These are phyloP conservation scores for Bursaphelenchus okinawaensis DNA, from an alignment of 2,888 invertebrate genomes.

Conservation along the genomic window DNA sequence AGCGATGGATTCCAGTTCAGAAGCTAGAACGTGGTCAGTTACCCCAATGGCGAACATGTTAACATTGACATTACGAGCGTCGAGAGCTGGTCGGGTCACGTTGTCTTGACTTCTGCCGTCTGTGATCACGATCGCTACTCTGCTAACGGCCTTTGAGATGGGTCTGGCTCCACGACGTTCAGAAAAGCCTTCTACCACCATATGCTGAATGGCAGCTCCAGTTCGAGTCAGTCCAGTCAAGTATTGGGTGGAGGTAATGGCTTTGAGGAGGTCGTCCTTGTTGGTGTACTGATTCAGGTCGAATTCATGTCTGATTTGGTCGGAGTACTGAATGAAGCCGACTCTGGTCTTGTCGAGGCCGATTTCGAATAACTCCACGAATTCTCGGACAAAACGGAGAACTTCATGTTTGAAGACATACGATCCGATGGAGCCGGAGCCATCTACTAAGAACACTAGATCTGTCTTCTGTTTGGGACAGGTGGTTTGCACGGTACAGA, in stretches of 20 bases:
- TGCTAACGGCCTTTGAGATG: conserved; percentile 42
- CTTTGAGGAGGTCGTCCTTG: conserved; percentile 36
- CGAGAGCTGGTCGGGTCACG: conserved; percentile 57
- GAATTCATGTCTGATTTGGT: conserved; percentile 57
- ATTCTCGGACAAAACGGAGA: conserved; percentile 55
- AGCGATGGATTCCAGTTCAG: conserved; percentile 55
- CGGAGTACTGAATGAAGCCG: conserved; percentile 57
- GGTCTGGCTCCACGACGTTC: conserved; percentile 55
- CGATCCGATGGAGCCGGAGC: conserved; percentile 57
- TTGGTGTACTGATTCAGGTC: conserved; percentile 47
- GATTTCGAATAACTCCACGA: conserved; percentile 57
- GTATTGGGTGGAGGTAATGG: conserved; percentile 45
- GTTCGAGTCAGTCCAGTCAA: conserved; percentile 56
- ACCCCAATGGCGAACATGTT: conserved; percentile 58
- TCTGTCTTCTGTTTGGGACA: conserved; percentile 57
- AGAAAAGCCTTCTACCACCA: conserved; percentile 56
- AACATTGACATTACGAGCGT: conserved; percentile 42
- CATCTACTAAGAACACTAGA: conserved; percentile 57
- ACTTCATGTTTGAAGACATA: conserved; percentile 56
- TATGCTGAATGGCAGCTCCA: conserved; percentile 57
- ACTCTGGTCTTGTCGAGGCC: conserved; percentile 55
- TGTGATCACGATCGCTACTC: conserved; percentile 59
- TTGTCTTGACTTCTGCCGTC: conserved; percentile 59
- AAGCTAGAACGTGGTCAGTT: conserved; percentile 55
- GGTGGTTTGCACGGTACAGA: conserved; percentile 57